These are phyloP conservation scores for Drosophila neocordata DNA, from an alignment of 1,140 invertebrate genomes.

Conservation along the genomic window DNA sequence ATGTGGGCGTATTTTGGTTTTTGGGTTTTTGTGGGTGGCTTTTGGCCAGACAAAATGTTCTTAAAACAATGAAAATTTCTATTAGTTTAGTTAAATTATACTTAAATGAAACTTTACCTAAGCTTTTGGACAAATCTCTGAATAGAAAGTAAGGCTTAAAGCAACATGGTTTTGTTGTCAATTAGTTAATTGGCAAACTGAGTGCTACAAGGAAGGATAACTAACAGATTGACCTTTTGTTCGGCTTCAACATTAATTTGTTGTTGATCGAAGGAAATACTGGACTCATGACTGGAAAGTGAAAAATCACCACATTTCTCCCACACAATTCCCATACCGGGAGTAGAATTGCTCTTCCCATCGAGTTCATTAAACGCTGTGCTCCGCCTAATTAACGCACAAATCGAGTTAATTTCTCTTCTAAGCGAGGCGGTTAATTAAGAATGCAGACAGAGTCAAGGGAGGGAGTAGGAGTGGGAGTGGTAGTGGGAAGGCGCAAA, in stretches of 20 bases:
- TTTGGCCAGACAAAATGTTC: neutral
- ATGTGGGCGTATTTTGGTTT: constrained; percentile 11
- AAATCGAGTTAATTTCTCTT: constrained; percentile 77
- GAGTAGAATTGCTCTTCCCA: constrained; percentile 7
- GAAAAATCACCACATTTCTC: constrained; percentile 55
- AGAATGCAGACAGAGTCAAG: constrained; percentile 57
- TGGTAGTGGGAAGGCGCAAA: constrained; percentile 36
- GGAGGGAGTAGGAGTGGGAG: constrained; percentile 17
- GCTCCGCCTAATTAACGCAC: constrained; percentile 68
- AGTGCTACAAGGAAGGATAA: neutral
- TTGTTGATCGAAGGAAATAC: neutral
- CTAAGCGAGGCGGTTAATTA: constrained; percentile 77
- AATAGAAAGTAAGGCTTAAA: neutral
- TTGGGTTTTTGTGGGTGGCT: neutral
- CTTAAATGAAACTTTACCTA: neutral
- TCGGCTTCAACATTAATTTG: neutral
- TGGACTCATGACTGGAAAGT: neutral
- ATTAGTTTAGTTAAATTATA: constrained; percentile 4
- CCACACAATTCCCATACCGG: constrained; percentile 30
- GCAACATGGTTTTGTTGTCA: neutral
- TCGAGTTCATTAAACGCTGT: constrained; percentile 72
- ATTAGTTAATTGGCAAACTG: constrained; percentile 6
- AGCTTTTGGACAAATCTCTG: neutral
- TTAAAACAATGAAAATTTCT: neutral
- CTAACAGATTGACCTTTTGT: neutral